Conservation (phyloP, 2,113 vertebrate species). For the Chaetodon trifascialis region DNA sequence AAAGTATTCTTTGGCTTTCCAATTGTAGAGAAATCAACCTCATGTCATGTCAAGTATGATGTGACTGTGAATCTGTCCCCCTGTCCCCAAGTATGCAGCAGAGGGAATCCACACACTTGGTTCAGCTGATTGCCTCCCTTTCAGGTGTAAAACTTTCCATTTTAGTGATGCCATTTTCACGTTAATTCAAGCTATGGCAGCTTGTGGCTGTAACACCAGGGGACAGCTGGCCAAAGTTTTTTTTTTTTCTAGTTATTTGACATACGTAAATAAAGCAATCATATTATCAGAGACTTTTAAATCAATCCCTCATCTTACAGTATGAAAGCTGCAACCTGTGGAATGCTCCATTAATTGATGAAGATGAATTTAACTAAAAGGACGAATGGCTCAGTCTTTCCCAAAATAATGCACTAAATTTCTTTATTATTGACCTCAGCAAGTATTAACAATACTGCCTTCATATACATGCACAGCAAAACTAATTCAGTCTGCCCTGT, state of each 20-base stretch:
- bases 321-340: too few species aligned
- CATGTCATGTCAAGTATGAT: neutral
- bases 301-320: too few species aligned
- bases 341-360: neutral
- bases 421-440: neutral
- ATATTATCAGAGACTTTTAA: neutral
- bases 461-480: neutral
- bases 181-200: too few species aligned
- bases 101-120: neutral
- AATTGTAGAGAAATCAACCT: neutral
- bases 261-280: too few species aligned
- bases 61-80: neutral
- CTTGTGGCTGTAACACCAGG: too few species aligned
- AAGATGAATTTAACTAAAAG: neutral
- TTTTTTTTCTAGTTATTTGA: too few species aligned
- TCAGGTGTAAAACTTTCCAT: too few species aligned
- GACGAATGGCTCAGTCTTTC: neutral
- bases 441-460: neutral
- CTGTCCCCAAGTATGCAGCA: neutral
- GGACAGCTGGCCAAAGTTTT: too few species aligned
- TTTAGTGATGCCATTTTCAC: neutral
- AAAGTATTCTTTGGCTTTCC: slow-evolving; percentile 5
- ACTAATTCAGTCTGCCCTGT: neutral
- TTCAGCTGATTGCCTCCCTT: neutral
- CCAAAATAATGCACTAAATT: neutral